Evolutionary conservation across 37 sponge, comb jelly and placozoan species (phyloP), one percentile per base, ranked within the genome.

Genomic region (Haliclona indistincta): DNA sequence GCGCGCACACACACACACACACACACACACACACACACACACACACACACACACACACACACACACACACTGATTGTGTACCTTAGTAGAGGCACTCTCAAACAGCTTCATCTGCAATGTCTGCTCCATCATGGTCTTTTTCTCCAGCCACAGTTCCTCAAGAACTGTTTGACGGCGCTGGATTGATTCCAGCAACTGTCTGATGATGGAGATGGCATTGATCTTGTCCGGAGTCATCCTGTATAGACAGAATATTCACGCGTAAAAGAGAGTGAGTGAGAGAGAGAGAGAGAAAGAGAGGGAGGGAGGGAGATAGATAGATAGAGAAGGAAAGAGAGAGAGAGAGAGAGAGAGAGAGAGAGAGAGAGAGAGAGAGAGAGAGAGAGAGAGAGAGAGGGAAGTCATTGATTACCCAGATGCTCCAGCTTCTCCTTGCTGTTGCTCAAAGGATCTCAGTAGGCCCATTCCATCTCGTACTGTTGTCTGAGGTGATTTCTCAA

Each of bases 171-270:
- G 73, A 0, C 73, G 64, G n/a, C 66, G 54, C 7, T 52, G 49
- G 19, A 89, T 67, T 15, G 63, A 68, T 20, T 89, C 90, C 34
- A 89, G 67, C 7, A 89, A 52, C 7, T 55, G 73, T 33, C 71
- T 37, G 40, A 89, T 79, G 51, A 84, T 47, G 22, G 85, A 63
- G 7, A 76, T 56, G 11, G 90, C 80, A 47, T 89, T 84, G 76
- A 89, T 89, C 71, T 89, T 89, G 34, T 89, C 90, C 0, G 90
- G 90, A 47, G 90, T 89, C 71, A 89, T 80, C n/a, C 54, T 61
- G 15, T 85, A 74, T 55, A 55, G 5, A 28, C 28, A 4, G 26
- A 13, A 17, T 49, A 17, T 13, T 13, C 13, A 20, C 53, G 17
- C 53, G 17, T 49, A 17, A 49, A 13, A 23, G 64, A 6, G 52